Base-by-base conservation (phyloP, 2,113 vertebrate species). In the Elachura formosa region DNA sequence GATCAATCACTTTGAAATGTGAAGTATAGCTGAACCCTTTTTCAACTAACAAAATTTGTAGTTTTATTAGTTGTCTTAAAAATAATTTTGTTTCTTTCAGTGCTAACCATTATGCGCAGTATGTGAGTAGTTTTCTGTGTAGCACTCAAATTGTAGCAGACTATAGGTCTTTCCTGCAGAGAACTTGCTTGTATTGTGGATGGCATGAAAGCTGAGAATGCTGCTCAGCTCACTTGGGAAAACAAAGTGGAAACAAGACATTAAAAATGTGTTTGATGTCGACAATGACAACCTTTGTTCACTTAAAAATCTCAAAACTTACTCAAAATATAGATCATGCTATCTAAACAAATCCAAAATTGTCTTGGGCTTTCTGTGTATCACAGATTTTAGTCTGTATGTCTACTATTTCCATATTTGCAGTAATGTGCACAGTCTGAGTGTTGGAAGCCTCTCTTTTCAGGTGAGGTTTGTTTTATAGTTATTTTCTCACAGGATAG, bases 211-310 rank as follows among this genome's bases (percentile, higher is more conserved):
- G 45, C 31, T 45, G 63, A 64, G 79, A 79, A 56, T 10, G 43
- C 68, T 61, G 46, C 89, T 89, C 40, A 59, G 73, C 63, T 97
- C 85, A 33, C 48, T 94, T 81, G 92, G 80, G 73, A 89, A 95
- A 93, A 94, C 58, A 22, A 90, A 93, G 67, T 88, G 87, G 72
- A 84, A 95, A 72, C 62, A 69, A 91, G 76, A 95, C 54, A 73
- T 92, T 92, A 88, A 92, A 95, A 94, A 94, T 79, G 78, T 6
- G 22, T 95, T 92, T 88, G 61, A 97, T 82, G 77, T 68, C 84
- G 95, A 93, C 63, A 90, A 58, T 49, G 45, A 86, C 92, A 96
- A 92, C 61, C 58, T 58, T 29, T n/a, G 64, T 68, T 66, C 19
- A 76, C 34, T 93, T 68, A 54, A 36, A 75, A 83, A 46, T 76